Evolutionary conservation across 1,140 invertebrate genomes (phyloP), one percentile per base, ranked within the genome.

Genomic region (Cardiocondyla obscurior): DNA sequence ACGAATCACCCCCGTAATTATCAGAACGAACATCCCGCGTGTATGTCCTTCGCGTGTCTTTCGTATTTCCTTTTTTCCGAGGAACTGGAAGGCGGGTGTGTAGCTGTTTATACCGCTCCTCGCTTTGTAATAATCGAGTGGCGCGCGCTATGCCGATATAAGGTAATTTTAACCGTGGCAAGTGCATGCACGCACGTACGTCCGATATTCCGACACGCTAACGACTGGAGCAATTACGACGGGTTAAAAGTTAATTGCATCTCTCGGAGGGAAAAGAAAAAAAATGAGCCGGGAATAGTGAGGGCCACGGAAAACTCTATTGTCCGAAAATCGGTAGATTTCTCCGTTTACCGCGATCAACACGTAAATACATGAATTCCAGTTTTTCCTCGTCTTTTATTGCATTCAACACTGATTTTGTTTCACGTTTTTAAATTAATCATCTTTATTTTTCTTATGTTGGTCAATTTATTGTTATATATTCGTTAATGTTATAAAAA

Each of bases 181-280:
- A n/a, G 3, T 69, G 46, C 76, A 25, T 33, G 77, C 77, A 46
- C 22, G 81, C 57, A 74, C 67, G 8, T 39, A 33, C 14, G 25
- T 42, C 65, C 36, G 81, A 83, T 65, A 77, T 77, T n/a, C 51
- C 81, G 57, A 65, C 72, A 73, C 72, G 72, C 57, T 64, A 76
- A 82, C 25, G 49, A 64, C 36, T 46, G 19, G 53, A 28, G 76
- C 81, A 85, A 89, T 89, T 88, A 89, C 73, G 62, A 67, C 46
- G 84, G 84, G 88, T 88, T 86, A 88, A 89, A 89, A 86, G 88
- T 86, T 88, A 88, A 89, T 89, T 89, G 86, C 84, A 53, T 51
- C 82, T 46, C 22, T 44, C 0, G 25, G 10, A 28, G 30, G 14
- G 4, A n/a, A 28, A 30, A 53, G 25, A 36, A 55, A 46, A 28